phyloP scores from a whole-genome alignment of 2,797 vertebrate genomes.

The Caiman crocodilus region DNA sequence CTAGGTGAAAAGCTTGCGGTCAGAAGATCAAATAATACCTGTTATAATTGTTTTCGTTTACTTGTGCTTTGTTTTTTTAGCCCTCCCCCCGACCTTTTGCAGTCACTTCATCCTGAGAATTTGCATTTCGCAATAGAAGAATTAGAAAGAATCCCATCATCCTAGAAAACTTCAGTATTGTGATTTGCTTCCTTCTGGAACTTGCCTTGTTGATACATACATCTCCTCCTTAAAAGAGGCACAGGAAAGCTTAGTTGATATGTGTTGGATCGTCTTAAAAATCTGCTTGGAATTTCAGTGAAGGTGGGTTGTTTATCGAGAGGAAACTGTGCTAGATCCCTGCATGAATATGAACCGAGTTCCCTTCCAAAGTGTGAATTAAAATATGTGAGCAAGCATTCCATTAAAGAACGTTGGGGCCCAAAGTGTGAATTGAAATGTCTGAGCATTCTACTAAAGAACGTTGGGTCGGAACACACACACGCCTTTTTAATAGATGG shows the following conservation, averaged over 20 bases:
- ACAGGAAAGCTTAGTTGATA: neutral
- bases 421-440: neutral
- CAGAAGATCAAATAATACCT: neutral
- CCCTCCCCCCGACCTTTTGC: neutral
- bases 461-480: too few species aligned
- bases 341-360: accelerated
- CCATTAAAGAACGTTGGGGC: neutral
- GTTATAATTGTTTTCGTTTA: neutral
- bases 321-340: neutral
- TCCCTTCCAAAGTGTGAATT: neutral
- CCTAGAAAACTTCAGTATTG: neutral
- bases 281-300: neutral
- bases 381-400: accelerated
- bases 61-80: neutral
- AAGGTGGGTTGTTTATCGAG: neutral
- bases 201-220: neutral
- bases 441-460: accelerated
- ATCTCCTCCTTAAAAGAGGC: neutral
- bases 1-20: neutral
- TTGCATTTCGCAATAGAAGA: constrained; percentile 18
- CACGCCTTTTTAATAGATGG: neutral
- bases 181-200: neutral
- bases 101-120: neutral
- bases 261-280: neutral
- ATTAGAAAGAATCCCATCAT: neutral